Base-by-base conservation (phyloP, 2,888 invertebrate genomes). In the Ophion ventricosus region DNA sequence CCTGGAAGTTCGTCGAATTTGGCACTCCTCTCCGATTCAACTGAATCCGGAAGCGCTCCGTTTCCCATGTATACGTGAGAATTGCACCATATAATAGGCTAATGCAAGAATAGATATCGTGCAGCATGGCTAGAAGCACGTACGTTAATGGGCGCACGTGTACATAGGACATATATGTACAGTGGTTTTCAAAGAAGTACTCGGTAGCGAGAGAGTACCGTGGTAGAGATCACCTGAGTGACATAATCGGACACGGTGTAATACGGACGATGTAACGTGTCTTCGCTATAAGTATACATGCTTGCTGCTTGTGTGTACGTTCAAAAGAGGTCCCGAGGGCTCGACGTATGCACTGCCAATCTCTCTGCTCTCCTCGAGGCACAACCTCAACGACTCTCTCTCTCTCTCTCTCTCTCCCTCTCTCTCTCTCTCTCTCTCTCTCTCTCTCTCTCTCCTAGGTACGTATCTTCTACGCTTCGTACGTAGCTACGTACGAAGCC, bases 161-260 rank as follows among this genome's bases (percentile, higher is more conserved):
- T 17, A n/a, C 57, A 17, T 23, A 57, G 57, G 10, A 54, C n/a
- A 35, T 54, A 63, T 63, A 40, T 66, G 70, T 70, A 72, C 56
- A 67, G 75, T 67, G 67, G n/a, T 70, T 67, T 74, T 40, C 74
- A 74, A 67, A 74, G 57, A 35, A 74, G 59, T 29, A 23, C 75
- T 72, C 75, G 72, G 83, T 84, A 80, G 79, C 79, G 26, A 56
- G 64, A 75, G 64, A 79, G 56, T 43, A 61, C 20, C 43, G 49
- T 66, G 73, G 74, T 74, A 78, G 72, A 77, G 72, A 76, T 74
- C 67, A 78, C 76, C 76, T 83, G 81, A 86, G 87, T 88, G 88
- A 88, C 88, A 88, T 87, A 87, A 88, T 87, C 86, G 61, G 74
- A 75, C 66, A 77, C 87, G 57, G 83, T 82, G 80, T 84, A 84